Evolutionary conservation across 2,797 vertebrate species (phyloP).

Genomic region (Esox masquinongy): DNA sequence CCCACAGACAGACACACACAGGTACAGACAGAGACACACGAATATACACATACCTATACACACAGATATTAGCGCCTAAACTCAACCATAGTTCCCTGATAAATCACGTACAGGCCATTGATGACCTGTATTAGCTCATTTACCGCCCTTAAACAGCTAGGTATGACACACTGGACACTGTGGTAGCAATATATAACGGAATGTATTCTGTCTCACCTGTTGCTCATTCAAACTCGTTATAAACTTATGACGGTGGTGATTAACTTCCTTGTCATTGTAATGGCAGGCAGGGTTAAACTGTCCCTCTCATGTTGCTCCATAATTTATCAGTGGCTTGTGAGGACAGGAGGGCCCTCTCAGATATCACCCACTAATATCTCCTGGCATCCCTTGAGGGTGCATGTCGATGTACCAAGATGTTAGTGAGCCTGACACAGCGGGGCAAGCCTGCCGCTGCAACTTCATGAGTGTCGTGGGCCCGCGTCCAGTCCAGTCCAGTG

Average conservation of each 20-base stretch:
- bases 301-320: conserved; percentile 69
- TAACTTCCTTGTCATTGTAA: background rate
- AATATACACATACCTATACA: background rate
- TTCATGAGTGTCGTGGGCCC: conserved; percentile 40
- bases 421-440: conserved; percentile 5
- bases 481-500: conserved; percentile 31
- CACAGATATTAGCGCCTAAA: conserved; percentile 1
- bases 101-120: background rate
- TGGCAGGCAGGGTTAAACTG: conserved; percentile 1
- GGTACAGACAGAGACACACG: conserved; percentile 71
- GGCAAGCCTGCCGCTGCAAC: conserved; percentile 18
- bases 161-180: background rate
- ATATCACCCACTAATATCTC: conserved; percentile 73
- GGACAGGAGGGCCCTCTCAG: conserved; percentile 67
- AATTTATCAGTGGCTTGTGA: conserved; percentile 65
- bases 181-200: background rate
- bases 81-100: background rate
- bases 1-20: conserved; percentile 93
- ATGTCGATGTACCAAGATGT: conserved; percentile 51
- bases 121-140: background rate
- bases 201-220: background rate
- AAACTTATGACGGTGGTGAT: background rate
- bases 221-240: background rate
- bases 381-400: conserved; percentile 56
- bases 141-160: background rate